Percentiles rank a stretch among this genome's conserved stretches.
phyloP scores from a whole-genome alignment of 1,140 invertebrate genomes.

The Drosophila nikananu region DNA sequence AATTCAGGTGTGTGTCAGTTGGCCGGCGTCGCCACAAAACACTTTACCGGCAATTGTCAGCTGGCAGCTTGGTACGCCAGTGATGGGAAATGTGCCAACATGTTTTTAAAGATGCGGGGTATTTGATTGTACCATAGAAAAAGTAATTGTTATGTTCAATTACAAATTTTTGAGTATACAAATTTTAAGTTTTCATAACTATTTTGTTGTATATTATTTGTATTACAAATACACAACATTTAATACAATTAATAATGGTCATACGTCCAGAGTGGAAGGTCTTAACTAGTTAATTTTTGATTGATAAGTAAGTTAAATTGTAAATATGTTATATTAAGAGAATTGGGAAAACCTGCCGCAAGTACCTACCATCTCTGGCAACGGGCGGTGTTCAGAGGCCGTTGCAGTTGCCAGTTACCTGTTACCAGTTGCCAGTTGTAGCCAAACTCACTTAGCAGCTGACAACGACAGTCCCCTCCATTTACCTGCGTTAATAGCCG shows the following conservation, averaged over 20 bases:
- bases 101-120: neutral
- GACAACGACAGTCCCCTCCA: constrained; percentile 65
- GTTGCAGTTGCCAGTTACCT: constrained; percentile 29
- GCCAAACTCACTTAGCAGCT: constrained; percentile 75
- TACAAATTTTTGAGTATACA: too few species aligned
- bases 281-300: too few species aligned
- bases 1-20: constrained; percentile 81
- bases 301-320: too few species aligned
- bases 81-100: neutral
- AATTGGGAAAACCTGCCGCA: too few species aligned
- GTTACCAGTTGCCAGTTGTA: constrained; percentile 39
- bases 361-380: constrained; percentile 3
- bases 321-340: too few species aligned
- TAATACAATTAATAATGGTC: neutral
- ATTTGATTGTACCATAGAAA: neutral
- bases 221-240: neutral
- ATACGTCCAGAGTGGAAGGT: too few species aligned
- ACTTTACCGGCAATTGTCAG: constrained; percentile 79
- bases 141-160: too few species aligned
- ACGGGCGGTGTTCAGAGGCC: constrained; percentile 29
- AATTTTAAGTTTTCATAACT: too few species aligned
- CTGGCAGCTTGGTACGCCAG: constrained; percentile 29
- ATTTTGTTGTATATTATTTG: too few species aligned
- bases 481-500: constrained; percentile 61
- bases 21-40: constrained; percentile 77